These are phyloP conservation scores for Sturnira hondurensis DNA, from an alignment of 2,113 vertebrate genomes.

Conservation along the genomic window DNA sequence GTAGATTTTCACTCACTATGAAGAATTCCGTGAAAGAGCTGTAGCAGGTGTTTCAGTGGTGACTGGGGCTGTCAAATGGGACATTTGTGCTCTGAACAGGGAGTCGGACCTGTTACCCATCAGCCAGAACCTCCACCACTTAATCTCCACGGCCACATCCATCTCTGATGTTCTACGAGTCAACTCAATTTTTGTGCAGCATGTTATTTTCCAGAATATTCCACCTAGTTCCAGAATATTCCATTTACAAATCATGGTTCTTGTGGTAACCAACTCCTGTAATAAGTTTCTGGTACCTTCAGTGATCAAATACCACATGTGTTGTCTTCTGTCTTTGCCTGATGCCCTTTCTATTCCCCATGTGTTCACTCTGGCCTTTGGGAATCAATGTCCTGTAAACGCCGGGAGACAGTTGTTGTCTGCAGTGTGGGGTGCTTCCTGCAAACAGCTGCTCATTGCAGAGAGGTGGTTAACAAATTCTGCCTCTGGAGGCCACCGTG, in stretches of 20 bases:
- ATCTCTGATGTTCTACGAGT: background rate
- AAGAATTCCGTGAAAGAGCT: background rate
- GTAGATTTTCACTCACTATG: background rate
- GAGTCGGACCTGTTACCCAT: background rate
- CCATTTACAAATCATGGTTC: slow-evolving; percentile 40
- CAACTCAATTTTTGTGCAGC: background rate
- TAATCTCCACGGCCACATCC: background rate
- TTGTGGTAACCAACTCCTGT: slow-evolving; percentile 32
- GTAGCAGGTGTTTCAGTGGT: background rate
- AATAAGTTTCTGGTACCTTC: slow-evolving; percentile 44
- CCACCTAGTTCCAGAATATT: too few relatives aligned
- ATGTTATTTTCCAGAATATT: background rate
- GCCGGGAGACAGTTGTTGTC: slow-evolving; percentile 56
- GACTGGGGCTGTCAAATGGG: background rate
- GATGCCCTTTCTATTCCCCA: slow-evolving; percentile 60
- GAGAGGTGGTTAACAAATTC: slow-evolving; percentile 65
- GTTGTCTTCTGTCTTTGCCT: slow-evolving; percentile 41
- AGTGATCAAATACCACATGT: slow-evolving; percentile 44
- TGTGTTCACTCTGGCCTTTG: slow-evolving; percentile 75
- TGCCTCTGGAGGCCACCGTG: slow-evolving; percentile 65
- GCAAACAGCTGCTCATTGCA: slow-evolving; percentile 75
- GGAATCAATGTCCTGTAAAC: slow-evolving; percentile 73
- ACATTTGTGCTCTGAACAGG: background rate
- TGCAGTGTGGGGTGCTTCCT: slow-evolving; percentile 49
- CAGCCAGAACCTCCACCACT: background rate